Conservation (phyloP, 2,888 invertebrate genomes). For the Platycheirus rosarum region DNA sequence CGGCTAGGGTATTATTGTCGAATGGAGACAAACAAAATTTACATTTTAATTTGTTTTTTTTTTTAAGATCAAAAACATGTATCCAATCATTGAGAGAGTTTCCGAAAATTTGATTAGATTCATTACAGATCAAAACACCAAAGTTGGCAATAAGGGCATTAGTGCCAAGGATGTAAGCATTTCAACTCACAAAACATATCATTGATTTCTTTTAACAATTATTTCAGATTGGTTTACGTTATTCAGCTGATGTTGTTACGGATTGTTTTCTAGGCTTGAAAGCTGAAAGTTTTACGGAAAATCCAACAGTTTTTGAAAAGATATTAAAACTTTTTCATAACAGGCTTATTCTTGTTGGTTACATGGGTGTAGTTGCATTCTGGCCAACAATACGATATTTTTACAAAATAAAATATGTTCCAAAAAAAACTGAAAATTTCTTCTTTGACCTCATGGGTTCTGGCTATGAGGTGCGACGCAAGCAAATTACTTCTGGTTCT, state of each 20-base stretch:
- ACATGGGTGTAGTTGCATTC: conserved; percentile 75
- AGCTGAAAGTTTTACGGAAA: conserved; percentile 80
- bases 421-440: conserved; percentile 85
- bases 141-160: conserved; percentile 79
- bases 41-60: too few species aligned
- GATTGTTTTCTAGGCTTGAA: conserved; percentile 83
- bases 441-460: conserved; percentile 77
- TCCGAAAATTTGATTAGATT: conserved; percentile 81
- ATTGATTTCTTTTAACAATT: background rate
- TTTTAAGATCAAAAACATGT: conserved; percentile 82
- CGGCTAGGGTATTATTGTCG: too few species aligned
- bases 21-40: too few species aligned
- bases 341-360: conserved; percentile 72
- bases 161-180: conserved; percentile 81
- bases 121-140: conserved; percentile 78
- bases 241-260: conserved; percentile 82
- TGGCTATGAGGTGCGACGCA: conserved; percentile 77
- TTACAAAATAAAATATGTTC: conserved; percentile 77
- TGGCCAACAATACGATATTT: conserved; percentile 77
- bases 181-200: too few species aligned
- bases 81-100: conserved; percentile 83
- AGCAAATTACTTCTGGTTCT: conserved; percentile 70
- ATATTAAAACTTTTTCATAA: conserved; percentile 78
- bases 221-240: conserved; percentile 78
- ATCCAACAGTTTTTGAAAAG: conserved; percentile 78